Conservation (phyloP, 2,797 vertebrate species). For the Scarus forsteni region DNA sequence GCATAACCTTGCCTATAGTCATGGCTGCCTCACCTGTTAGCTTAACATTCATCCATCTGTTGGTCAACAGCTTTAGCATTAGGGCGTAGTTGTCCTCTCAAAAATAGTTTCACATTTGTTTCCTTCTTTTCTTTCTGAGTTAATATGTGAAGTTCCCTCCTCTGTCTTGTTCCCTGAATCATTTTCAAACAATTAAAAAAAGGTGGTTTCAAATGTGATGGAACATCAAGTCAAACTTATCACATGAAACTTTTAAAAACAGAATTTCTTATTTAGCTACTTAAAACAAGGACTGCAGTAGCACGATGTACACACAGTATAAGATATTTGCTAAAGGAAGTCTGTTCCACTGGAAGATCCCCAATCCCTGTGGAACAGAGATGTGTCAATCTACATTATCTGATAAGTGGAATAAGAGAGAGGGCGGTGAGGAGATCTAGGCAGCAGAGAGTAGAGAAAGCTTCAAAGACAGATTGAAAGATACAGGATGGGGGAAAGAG, state of each 20-base stretch:
- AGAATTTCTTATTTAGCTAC: not conserved
- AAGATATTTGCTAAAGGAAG: constrained; percentile 11
- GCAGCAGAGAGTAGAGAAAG: constrained; percentile 34
- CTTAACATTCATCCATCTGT: not conserved
- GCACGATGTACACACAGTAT: constrained; percentile 2
- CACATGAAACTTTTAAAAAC: not conserved
- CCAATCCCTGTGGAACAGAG: constrained; percentile 39
- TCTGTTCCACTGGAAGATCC: constrained; percentile 13
- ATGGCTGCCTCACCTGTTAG: not conserved
- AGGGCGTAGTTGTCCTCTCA: not conserved
- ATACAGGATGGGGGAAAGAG: constrained; percentile 29
- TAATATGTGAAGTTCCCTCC: too few species aligned
- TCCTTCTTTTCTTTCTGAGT: too few species aligned
- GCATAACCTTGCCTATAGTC: not conserved
- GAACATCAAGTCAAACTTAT: not conserved
- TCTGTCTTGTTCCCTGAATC: too few species aligned
- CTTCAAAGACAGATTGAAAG: constrained; percentile 45
- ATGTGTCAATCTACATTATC: constrained; percentile 47
- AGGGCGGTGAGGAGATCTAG: constrained; percentile 28
- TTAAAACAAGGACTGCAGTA: constrained; percentile 4
- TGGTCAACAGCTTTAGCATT: not conserved
- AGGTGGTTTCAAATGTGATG: not conserved
- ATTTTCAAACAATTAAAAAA: too few species aligned
- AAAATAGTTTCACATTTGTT: too few species aligned
- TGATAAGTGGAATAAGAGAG: constrained; percentile 48